Base-by-base conservation (phyloP, 2,888 invertebrate genomes). In the Phaonia tiefii region DNA sequence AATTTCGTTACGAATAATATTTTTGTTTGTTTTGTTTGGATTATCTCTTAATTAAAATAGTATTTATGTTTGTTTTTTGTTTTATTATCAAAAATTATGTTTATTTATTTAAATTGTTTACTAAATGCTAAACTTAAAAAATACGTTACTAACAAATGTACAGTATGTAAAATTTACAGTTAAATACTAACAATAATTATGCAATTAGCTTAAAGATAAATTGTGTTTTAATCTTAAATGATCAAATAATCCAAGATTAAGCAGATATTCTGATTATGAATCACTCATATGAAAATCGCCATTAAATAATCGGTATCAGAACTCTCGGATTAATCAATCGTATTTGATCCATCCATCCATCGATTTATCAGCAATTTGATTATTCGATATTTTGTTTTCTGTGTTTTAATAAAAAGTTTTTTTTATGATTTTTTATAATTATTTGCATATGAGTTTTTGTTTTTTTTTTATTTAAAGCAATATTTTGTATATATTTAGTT, bases 141-240 rank as follows among this genome's bases (percentile, higher is more conserved):
- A 63, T 63, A 63, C 63, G 63, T 63, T 63, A 63, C 63, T 63
- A 63, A 63, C 63, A 63, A 63, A 63, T 63, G 63, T 63, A 63
- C 63, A 63, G 63, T 63, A 63, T 63, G 63, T 63, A 63, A 63
- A 63, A 63, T 63, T 63, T 63, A 63, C 63, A 63, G 63, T 63
- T 63, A 63, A 63, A 63, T 63, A 63, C 63, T 63, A 63, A 63
- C 63, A 63, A 63, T 63, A 63, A 63, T 63, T 63, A 63, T 63
- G 63, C 63, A 63, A 42, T 63, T 63, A 63, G 63, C 63, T 63
- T 63, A 63, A 20, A 63, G 63, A 63, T 63, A 63, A 63, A 63
- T 63, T 63, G 63, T 63, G 13, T 42, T 60, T 60, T 63, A 11
- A 39, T 42, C 20, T 42, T 31, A 31, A 39, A 42, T 60, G 10